Evolutionary conservation across 2,797 vertebrate genomes (phyloP).

Genomic region (Acropternis orthonyx): DNA sequence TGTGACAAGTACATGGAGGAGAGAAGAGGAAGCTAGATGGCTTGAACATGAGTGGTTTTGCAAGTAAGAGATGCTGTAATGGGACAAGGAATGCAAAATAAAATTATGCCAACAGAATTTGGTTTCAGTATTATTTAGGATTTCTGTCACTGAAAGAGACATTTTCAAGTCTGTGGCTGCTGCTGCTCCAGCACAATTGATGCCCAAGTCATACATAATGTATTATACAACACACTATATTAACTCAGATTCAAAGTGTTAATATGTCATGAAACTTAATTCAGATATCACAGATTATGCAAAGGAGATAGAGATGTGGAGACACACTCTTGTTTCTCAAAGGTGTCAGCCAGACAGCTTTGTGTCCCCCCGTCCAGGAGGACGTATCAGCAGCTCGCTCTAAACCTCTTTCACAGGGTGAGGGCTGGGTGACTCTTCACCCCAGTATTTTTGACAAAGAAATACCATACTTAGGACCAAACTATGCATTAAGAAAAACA

Average conservation of each 20-base stretch:
- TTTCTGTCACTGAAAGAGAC: constrained; percentile 29
- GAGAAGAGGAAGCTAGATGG: neutral
- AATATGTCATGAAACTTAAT: constrained; percentile 73
- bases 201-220: constrained; percentile 69
- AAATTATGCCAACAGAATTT: constrained; percentile 14
- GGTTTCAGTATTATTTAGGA: constrained; percentile 40
- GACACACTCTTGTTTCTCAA: constrained; percentile 47
- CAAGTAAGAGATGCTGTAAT: neutral
- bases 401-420: neutral
- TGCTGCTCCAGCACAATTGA: constrained; percentile 34
- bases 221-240: constrained; percentile 62
- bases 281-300: constrained; percentile 68
- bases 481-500: neutral
- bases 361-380: neutral
- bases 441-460: neutral
- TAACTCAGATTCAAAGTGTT: constrained; percentile 74
- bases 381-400: neutral
- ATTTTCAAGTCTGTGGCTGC: constrained; percentile 39
- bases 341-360: constrained; percentile 39
- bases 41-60: neutral
- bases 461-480: neutral
- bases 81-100: constrained; percentile 24
- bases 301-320: constrained; percentile 54
- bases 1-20: neutral
- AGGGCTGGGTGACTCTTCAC: neutral